Percentiles rank a stretch among this genome's conserved stretches.
These are phyloP conservation scores for Coregonus clupeaformis DNA, from an alignment of 2,113 vertebrate genomes.

Conservation along the genomic window DNA sequence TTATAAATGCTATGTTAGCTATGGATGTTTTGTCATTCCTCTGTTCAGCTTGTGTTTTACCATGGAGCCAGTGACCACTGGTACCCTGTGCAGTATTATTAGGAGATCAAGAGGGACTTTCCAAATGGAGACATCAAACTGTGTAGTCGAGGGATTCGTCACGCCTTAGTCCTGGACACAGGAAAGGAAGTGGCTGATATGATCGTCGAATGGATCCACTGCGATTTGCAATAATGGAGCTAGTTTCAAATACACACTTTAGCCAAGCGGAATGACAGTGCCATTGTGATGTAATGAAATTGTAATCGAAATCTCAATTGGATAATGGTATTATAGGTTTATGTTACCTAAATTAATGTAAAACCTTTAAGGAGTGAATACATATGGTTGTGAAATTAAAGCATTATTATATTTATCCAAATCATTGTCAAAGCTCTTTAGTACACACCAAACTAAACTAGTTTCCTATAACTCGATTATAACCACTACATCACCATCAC, in stretches of 20 bases:
- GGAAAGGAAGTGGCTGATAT: constrained; percentile 81
- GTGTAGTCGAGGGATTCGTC: constrained; percentile 82
- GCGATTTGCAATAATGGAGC: constrained; percentile 66
- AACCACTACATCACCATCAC: too few relatives aligned
- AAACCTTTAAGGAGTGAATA: too few relatives aligned
- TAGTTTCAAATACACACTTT: neutral
- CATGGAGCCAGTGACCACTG: constrained; percentile 80
- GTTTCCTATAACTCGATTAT: too few relatives aligned
- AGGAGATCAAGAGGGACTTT: constrained; percentile 88
- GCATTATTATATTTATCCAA: too few relatives aligned
- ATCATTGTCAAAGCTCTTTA: too few relatives aligned
- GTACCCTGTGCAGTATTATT: constrained; percentile 87
- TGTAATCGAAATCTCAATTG: too few relatives aligned
- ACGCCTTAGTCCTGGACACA: constrained; percentile 84
- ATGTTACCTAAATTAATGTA: too few relatives aligned
- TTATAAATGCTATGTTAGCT: neutral
- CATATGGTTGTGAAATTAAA: too few relatives aligned
- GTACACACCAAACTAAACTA: too few relatives aligned
- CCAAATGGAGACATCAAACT: constrained; percentile 85
- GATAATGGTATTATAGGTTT: too few relatives aligned
- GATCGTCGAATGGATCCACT: constrained; percentile 80
- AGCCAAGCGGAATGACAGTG: neutral
- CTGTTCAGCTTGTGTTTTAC: constrained; percentile 57
- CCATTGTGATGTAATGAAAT: too few relatives aligned
- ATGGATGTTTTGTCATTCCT: neutral